Conservation (phyloP, 2,888 invertebrate genomes). For the Noctua pronuba region DNA sequence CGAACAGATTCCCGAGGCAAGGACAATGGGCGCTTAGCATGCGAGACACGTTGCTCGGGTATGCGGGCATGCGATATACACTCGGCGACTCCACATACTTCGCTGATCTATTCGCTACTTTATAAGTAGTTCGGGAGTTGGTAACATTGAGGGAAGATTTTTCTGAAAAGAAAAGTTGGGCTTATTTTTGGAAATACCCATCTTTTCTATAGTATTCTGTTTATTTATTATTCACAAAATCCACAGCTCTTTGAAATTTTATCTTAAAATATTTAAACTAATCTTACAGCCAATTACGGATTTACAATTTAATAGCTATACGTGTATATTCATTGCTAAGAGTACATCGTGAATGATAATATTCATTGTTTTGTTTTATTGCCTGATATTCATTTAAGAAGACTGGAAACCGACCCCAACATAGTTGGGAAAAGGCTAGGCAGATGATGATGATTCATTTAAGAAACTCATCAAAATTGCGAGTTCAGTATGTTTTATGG, state of each 20-base stretch:
- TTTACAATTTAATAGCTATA: too few species aligned
- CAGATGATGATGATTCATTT: background rate
- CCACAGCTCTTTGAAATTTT: too few species aligned
- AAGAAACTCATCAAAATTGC: background rate
- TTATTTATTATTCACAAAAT: too few species aligned
- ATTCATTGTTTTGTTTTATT: background rate
- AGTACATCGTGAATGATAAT: too few species aligned
- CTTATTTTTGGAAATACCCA: background rate
- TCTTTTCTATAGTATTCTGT: background rate
- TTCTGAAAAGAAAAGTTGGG: background rate
- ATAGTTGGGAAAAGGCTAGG: too few species aligned
- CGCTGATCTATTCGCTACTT: conserved; percentile 52
- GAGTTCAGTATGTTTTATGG: background rate
- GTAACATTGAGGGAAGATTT: background rate
- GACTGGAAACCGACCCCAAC: too few species aligned
- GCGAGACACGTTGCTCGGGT: conserved; percentile 69
- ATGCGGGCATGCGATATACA: conserved; percentile 61
- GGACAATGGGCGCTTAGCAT: conserved; percentile 73
- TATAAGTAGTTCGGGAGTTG: conserved; percentile 34
- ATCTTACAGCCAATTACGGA: too few species aligned
- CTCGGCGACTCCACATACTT: conserved; percentile 40
- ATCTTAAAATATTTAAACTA: too few species aligned
- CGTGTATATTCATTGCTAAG: too few species aligned
- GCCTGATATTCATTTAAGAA: background rate
- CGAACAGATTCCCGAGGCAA: conserved; percentile 70